phyloP scores from a whole-genome alignment of 53 echinoderm and acorn worm genomes.

The Temnopleurus reevesii region DNA sequence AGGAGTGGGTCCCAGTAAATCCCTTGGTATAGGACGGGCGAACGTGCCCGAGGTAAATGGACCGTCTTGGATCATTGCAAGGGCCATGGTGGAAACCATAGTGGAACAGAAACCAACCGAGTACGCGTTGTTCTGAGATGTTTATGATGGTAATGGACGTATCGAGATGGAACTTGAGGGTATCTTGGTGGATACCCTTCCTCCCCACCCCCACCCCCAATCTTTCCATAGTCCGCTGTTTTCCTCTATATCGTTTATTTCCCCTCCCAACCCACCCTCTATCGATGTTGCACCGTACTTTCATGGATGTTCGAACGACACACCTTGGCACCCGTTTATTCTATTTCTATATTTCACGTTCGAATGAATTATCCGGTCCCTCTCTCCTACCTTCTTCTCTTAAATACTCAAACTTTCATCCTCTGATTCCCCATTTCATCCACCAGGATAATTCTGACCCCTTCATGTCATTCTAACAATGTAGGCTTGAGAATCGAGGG shows the following conservation, averaged over 20 bases:
- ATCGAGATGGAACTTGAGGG: neutral
- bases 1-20: neutral
- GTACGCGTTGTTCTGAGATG: constrained; percentile 10
- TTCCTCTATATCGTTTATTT: neutral
- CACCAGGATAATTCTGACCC: too few species aligned
- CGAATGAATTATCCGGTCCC: too few species aligned
- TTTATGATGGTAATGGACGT: constrained; percentile 17
- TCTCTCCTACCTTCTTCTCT: too few species aligned
- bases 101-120: neutral
- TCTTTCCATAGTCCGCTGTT: too few species aligned
- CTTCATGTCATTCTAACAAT: too few species aligned
- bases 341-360: too few species aligned
- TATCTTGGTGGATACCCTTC: neutral
- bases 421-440: too few species aligned
- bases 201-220: neutral
- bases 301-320: too few species aligned
- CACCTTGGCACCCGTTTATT: too few species aligned
- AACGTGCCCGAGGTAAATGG: constrained; percentile 39
- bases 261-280: neutral
- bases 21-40: neutral
- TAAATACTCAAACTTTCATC: too few species aligned
- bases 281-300: too few species aligned
- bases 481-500: too few species aligned
- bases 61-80: constrained; percentile 23
- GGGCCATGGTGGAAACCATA: constrained; percentile 23